Evolutionary conservation across 2,888 invertebrate species (phyloP).

Genomic region (Melanostoma scalare): DNA sequence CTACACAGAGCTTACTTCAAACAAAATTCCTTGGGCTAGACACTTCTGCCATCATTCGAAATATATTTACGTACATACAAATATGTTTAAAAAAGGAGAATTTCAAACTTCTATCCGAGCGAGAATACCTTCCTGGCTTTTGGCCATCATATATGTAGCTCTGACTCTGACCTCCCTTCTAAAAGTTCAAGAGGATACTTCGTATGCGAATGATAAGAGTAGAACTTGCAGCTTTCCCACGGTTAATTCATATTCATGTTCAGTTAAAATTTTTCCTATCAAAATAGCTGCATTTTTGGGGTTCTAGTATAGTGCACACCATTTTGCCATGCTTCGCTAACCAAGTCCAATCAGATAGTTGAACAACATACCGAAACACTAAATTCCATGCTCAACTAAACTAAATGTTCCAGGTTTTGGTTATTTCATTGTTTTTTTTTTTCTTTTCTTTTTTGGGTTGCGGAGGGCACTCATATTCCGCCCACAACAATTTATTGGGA

Average conservation of each 20-base stretch:
- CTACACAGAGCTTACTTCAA: too few species aligned
- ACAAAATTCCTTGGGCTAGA: too few species aligned
- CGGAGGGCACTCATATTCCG: not conserved
- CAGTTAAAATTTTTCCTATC: slow-evolving; percentile 45
- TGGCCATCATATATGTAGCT: too few species aligned
- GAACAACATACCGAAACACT: slow-evolving; percentile 55
- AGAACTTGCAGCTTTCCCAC: slow-evolving; percentile 47
- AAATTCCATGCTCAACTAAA: slow-evolving; percentile 67
- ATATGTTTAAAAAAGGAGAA: too few species aligned
- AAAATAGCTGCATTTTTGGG: slow-evolving; percentile 57
- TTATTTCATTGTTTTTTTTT: not conserved
- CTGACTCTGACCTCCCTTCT: not conserved
- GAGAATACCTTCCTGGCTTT: too few species aligned
- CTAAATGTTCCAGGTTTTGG: slow-evolving; percentile 32
- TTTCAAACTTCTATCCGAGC: too few species aligned
- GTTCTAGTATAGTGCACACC: slow-evolving; percentile 17
- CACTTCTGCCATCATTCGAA: too few species aligned
- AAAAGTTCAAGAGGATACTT: slow-evolving; percentile 53
- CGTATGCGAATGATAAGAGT: slow-evolving; percentile 49
- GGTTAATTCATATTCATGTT: slow-evolving; percentile 64
- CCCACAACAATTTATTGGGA: slow-evolving; percentile 15
- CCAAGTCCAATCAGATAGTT: slow-evolving; percentile 68
- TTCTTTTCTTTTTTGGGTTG: not conserved
- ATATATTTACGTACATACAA: too few species aligned
- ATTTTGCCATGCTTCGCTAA: slow-evolving; percentile 43